These are phyloP conservation scores for Cerastis leucographa DNA, from an alignment of 2,888 invertebrate genomes.

Conservation along the genomic window DNA sequence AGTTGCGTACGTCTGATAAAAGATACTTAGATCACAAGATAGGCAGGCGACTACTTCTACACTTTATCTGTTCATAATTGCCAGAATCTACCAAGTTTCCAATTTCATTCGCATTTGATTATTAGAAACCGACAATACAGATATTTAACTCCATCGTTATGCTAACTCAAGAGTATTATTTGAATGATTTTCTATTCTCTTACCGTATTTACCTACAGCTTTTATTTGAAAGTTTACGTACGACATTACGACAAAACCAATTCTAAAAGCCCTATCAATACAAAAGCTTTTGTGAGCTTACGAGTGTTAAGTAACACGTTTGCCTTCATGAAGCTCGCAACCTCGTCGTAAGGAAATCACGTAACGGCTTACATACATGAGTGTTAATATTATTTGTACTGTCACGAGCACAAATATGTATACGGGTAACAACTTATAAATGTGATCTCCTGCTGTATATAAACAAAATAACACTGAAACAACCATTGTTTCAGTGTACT, in stretches of 20 bases:
- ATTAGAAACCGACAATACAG: neutral
- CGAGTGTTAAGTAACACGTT: conserved; percentile 65
- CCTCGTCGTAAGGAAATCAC: conserved; percentile 70
- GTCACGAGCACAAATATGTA: neutral
- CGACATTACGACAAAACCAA: neutral
- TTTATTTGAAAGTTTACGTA: neutral
- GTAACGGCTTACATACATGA: conserved; percentile 38
- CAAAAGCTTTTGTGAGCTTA: conserved; percentile 29
- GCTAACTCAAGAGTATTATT: neutral
- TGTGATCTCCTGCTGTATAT: neutral
- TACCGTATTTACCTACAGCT: neutral
- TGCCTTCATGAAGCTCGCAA: conserved; percentile 69
- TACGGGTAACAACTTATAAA: neutral
- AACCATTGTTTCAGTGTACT: no score
- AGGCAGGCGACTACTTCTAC: neutral
- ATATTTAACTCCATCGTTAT: neutral
- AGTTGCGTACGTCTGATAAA: no score
- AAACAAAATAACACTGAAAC: neutral
- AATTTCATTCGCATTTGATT: neutral
- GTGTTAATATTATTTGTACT: conserved; percentile 17
- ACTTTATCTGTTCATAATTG: neutral
- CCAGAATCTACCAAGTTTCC: neutral
- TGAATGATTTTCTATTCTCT: neutral
- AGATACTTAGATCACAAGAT: no score
- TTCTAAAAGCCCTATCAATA: neutral